Percentiles rank a stretch among this genome's conserved stretches.
Conservation (phyloP, 2,113 vertebrate genomes). For the Phalacrocorax pelagicus region DNA sequence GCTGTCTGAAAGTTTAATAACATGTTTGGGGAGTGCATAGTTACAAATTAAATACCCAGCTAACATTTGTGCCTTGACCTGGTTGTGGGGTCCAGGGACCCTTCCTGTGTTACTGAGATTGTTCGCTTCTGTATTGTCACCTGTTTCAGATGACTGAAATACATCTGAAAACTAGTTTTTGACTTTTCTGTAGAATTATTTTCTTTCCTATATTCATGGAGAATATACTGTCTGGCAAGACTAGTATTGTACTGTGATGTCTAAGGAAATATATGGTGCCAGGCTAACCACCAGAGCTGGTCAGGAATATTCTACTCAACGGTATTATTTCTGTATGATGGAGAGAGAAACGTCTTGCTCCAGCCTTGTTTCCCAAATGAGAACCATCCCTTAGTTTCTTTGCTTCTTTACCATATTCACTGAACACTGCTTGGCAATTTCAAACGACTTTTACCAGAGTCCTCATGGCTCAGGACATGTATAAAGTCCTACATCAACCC, state of each 20-base stretch:
- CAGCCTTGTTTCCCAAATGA: not conserved
- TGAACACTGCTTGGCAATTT: not conserved
- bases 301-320: not conserved
- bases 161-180: not conserved
- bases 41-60: not conserved
- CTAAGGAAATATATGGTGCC: not conserved
- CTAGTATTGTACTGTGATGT: not conserved
- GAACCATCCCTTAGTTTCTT: not conserved
- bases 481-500: not conserved
- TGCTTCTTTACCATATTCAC: not conserved
- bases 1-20: not conserved
- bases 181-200: not conserved
- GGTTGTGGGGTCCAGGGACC: not conserved
- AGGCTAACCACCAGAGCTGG: too few relatives aligned
- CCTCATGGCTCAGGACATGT: not conserved
- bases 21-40: not conserved
- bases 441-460: not conserved
- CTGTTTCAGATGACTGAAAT: not conserved
- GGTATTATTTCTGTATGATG: not conserved
- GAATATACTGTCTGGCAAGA: not conserved
- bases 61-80: not conserved
- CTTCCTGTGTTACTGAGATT: not conserved
- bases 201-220: not conserved
- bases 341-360: not conserved
- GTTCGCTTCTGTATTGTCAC: not conserved